phyloP scores from a whole-genome alignment of 2,113 vertebrate genomes.

The Lasiurus cinereus region DNA sequence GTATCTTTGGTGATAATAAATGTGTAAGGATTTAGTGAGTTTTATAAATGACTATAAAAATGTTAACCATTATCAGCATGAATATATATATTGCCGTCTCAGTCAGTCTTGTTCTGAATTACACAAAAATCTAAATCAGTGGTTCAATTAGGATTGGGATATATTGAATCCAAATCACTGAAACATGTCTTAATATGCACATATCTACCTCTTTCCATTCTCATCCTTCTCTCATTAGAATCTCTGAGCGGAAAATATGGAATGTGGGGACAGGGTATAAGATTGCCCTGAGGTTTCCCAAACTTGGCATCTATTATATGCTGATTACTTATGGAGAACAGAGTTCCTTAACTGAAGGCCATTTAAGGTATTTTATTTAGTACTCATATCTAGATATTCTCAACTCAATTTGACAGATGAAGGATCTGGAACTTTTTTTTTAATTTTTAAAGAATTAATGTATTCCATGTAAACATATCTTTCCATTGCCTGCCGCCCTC shows the following conservation, averaged over 20 bases:
- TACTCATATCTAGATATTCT: not conserved
- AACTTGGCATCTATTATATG: not conserved
- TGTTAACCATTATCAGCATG: not conserved
- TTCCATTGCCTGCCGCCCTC: too few relatives aligned
- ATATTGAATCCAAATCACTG: not conserved
- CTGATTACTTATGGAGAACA: not conserved
- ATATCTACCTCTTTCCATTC: not conserved
- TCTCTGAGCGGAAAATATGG: not conserved
- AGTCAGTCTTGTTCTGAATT: not conserved
- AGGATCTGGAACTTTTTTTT: not conserved
- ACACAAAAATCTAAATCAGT: not conserved
- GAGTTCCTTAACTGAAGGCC: not conserved
- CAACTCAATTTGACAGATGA: slow-evolving; percentile 22
- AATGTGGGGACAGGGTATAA: not conserved
- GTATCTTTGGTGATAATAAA: not conserved
- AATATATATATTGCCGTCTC: not conserved
- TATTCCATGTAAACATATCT: too few relatives aligned
- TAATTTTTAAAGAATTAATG: too few relatives aligned
- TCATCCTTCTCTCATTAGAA: not conserved
- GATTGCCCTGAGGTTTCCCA: not conserved
- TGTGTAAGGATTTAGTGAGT: not conserved
- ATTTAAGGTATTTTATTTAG: not conserved
- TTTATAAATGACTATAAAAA: not conserved
- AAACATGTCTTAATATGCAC: slow-evolving; percentile 18
- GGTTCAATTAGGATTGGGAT: not conserved